These are phyloP conservation scores for Meganola albula DNA, from an alignment of 2,888 invertebrate species.

Conservation along the genomic window DNA sequence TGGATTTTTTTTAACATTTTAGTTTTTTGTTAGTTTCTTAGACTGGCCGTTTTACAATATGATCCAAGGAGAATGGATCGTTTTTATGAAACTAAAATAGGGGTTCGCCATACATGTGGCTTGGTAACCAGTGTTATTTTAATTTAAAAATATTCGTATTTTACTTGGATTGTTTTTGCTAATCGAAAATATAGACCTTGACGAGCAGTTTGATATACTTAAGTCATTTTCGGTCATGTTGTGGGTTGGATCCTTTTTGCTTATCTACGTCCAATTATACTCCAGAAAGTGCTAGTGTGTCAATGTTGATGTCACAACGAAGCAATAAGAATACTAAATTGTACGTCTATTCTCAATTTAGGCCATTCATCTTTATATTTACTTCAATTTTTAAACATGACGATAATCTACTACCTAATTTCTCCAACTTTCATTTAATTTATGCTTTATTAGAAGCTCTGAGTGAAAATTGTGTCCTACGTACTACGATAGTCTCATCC, in stretches of 20 bases:
- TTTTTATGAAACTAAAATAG: conserved; percentile 8
- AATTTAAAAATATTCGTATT: no score
- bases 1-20: conserved; percentile 2
- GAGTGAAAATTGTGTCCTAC: no score
- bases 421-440: no score
- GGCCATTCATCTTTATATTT: no score
- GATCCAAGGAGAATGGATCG: conserved; percentile 8
- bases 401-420: no score
- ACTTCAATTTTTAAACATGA: no score
- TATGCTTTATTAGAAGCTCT: no score
- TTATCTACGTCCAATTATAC: conserved; percentile 37
- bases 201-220: conserved; percentile 2
- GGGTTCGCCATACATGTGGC: conserved; percentile 5
- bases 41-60: conserved; percentile 6
- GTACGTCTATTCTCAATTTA: conserved; percentile 34
- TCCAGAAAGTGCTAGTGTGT: conserved; percentile 52
- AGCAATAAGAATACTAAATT: conserved; percentile 29
- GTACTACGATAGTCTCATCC: no score
- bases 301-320: conserved; percentile 53
- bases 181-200: conserved; percentile 6
- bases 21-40: conserved; percentile 3
- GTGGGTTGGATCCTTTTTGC: neutral
- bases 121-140: conserved; percentile 5
- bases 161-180: no score
- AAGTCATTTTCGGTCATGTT: conserved; percentile 1